Evolutionary conservation across 1,140 invertebrate species (phyloP).

Genomic region (Sitobion miscanthi): DNA sequence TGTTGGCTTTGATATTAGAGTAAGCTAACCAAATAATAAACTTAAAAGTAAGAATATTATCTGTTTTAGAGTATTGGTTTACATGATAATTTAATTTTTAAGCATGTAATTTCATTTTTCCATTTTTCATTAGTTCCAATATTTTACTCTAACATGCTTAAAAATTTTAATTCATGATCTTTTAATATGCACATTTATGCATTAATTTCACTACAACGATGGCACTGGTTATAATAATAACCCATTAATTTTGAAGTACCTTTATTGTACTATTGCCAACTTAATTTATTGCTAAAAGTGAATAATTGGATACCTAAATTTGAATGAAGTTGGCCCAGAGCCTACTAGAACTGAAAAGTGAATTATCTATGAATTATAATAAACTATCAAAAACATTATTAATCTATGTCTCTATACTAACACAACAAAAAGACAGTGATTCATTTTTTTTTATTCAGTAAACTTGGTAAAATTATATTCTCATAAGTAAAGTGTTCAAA

Average conservation of each 20-base stretch:
- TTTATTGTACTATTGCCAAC: neutral
- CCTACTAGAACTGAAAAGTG: too few species aligned
- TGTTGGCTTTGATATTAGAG: neutral
- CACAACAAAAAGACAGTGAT: too few species aligned
- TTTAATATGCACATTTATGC: neutral
- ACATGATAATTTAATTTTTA: neutral
- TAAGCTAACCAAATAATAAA: neutral
- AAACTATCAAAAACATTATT: too few species aligned
- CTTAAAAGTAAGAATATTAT: neutral
- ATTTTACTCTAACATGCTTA: neutral
- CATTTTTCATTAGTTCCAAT: too few species aligned
- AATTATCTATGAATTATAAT: too few species aligned
- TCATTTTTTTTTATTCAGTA: too few species aligned
- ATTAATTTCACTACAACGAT: neutral
- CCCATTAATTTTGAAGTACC: neutral
- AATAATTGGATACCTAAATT: neutral
- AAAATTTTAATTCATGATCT: neutral
- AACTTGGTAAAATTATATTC: too few species aligned
- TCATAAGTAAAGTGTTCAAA: too few species aligned
- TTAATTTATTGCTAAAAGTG: neutral
- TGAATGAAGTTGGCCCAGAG: neutral
- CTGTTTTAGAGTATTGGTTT: neutral
- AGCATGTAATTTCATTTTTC: neutral
- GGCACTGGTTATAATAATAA: neutral
- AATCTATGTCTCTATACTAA: too few species aligned